These are phyloP conservation scores for Conus canariensis DNA, from an alignment of 2,888 invertebrate genomes.

Conservation along the genomic window DNA sequence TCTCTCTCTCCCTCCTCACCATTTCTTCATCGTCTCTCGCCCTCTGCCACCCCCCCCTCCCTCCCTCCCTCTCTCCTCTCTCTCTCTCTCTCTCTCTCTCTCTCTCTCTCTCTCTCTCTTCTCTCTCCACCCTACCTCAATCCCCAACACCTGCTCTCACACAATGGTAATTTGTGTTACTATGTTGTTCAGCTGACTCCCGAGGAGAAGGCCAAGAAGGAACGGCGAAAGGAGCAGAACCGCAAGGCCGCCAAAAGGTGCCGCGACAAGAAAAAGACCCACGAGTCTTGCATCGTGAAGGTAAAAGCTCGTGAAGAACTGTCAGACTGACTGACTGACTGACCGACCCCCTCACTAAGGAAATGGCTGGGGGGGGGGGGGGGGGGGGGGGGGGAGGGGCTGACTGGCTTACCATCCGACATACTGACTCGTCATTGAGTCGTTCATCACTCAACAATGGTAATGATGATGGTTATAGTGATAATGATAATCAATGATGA, in stretches of 20 bases:
- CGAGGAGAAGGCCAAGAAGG: slow-evolving; percentile 35
- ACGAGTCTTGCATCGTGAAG: not conserved
- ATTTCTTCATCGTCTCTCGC: no score
- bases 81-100: not conserved
- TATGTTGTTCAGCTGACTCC: slow-evolving; percentile 12
- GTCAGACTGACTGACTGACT: not conserved
- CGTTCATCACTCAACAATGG: no score
- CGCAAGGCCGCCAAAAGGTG: slow-evolving; percentile 33
- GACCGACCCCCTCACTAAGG: no score
- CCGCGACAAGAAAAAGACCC: slow-evolving; percentile 29
- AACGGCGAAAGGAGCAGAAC: slow-evolving; percentile 39
- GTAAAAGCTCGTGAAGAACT: not conserved
- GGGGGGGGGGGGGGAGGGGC: not conserved
- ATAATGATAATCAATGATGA: no score
- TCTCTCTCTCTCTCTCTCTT: no score
- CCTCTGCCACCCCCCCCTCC: no score
- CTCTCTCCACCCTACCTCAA: no score
- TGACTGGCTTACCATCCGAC: no score
- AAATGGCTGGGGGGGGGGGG: not conserved
- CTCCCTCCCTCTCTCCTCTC: not conserved
- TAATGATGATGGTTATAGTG: no score
- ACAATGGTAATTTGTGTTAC: not conserved
- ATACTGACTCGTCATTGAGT: no score
- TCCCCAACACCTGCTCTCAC: no score
- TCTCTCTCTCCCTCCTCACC: no score